Evolutionary conservation across 2,888 invertebrate genomes (phyloP).

Genomic region (Andrena trimmerana): DNA sequence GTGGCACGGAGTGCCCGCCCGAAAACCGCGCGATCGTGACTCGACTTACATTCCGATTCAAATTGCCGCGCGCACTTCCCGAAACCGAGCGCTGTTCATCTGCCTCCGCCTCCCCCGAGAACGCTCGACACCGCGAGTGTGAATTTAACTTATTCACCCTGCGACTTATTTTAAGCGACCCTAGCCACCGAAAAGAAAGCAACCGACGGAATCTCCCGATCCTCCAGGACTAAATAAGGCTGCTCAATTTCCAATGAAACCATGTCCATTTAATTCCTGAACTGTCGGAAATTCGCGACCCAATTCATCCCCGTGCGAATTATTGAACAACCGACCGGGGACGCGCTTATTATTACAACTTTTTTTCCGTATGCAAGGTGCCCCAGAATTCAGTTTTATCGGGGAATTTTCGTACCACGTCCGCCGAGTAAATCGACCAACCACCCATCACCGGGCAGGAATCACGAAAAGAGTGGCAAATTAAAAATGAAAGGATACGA

Average conservation of each 20-base stretch:
- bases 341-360: conserved; percentile 20
- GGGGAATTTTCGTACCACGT: not conserved
- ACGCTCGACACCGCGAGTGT: too few species aligned
- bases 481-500: not conserved
- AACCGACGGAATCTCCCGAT: not conserved
- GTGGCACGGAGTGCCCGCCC: not conserved
- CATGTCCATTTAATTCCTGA: conserved; percentile 46
- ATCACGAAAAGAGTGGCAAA: not conserved
- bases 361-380: not conserved
- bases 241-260: conserved; percentile 29
- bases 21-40: not conserved
- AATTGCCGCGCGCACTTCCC: too few species aligned
- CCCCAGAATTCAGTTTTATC: not conserved
- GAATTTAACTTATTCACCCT: not conserved
- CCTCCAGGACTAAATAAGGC: not conserved
- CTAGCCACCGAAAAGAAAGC: too few species aligned
- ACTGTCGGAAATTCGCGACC: conserved; percentile 46
- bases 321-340: conserved; percentile 25
- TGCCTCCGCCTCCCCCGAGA: too few species aligned
- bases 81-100: too few species aligned
- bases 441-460: too few species aligned
- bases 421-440: not conserved
- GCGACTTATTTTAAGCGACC: not conserved
- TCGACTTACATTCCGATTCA: not conserved
- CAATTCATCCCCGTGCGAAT: conserved; percentile 38